A percentile compares a stretch with the other conserved stretches of the same genome.
Conservation (phyloP, 2,888 invertebrate species). For the Latrodectus hesperus region DNA sequence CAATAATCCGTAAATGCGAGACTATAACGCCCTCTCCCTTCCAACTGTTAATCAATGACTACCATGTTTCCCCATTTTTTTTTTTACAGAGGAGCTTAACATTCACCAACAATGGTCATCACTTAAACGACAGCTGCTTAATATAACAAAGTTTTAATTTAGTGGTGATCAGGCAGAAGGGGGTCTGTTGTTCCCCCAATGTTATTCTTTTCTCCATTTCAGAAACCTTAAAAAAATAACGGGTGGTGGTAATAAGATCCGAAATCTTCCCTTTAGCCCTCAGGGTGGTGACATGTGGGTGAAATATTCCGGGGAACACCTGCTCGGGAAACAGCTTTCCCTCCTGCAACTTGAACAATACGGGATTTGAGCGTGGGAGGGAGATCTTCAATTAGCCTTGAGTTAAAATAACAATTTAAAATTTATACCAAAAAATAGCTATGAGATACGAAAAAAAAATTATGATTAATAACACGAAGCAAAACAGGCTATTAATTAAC, state of each 20-base stretch:
- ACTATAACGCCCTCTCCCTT: too few species aligned
- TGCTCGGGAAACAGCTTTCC: background rate
- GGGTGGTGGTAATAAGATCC: background rate
- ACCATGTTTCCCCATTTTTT: too few species aligned
- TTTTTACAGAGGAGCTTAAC: background rate
- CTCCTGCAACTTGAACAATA: background rate
- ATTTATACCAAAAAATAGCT: background rate
- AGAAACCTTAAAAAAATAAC: slow-evolving; percentile 37
- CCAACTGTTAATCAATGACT: too few species aligned
- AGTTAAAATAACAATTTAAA: background rate
- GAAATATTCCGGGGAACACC: background rate
- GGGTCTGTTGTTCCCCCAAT: background rate
- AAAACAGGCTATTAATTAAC: too few species aligned
- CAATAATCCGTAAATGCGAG: too few species aligned
- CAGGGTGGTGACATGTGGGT: background rate
- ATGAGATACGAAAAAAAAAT: too few species aligned
- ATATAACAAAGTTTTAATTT: slow-evolving; percentile 59
- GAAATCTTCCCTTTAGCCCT: background rate
- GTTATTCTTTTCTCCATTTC: slow-evolving; percentile 47
- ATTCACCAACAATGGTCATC: slow-evolving; percentile 20
- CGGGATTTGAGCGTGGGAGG: background rate
- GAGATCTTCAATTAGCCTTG: background rate
- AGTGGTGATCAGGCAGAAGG: background rate
- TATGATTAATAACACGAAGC: too few species aligned
- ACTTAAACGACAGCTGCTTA: slow-evolving; percentile 41